Conservation (phyloP, 64 coral and sea anemone genomes). For the Anthopleura sola region DNA sequence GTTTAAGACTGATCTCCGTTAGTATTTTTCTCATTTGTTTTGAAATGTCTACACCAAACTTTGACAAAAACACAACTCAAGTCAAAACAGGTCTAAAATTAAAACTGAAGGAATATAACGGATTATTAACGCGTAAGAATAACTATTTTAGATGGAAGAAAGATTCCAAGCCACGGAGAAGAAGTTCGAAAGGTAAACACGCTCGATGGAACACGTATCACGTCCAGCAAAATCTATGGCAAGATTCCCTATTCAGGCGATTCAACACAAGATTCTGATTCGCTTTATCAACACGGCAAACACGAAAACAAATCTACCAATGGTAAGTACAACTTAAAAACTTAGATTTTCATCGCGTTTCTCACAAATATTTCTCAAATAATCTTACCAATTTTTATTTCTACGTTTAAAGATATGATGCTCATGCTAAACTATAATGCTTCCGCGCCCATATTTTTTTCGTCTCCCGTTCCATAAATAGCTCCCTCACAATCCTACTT, state of each 20-base stretch:
- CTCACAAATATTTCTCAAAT: neutral
- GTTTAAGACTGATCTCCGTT: neutral
- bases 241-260: neutral
- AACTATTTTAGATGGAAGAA: neutral
- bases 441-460: neutral
- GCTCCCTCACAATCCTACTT: too few species aligned
- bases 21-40: neutral
- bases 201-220: neutral
- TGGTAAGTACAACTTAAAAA: neutral
- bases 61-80: neutral
- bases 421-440: neutral
- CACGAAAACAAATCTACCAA: neutral
- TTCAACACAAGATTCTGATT: conserved; percentile 2
- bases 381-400: neutral
- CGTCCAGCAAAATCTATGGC: neutral
- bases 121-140: neutral
- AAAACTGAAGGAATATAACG: neutral
- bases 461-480: too few species aligned
- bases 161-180: neutral
- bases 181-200: neutral
- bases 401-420: neutral
- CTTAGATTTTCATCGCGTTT: conserved; percentile 3
- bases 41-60: neutral
- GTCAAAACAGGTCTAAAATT: neutral
- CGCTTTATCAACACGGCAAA: conserved; percentile 2